Conservation (phyloP, 2,113 vertebrate species). For the Epinephelus lanceolatus region DNA sequence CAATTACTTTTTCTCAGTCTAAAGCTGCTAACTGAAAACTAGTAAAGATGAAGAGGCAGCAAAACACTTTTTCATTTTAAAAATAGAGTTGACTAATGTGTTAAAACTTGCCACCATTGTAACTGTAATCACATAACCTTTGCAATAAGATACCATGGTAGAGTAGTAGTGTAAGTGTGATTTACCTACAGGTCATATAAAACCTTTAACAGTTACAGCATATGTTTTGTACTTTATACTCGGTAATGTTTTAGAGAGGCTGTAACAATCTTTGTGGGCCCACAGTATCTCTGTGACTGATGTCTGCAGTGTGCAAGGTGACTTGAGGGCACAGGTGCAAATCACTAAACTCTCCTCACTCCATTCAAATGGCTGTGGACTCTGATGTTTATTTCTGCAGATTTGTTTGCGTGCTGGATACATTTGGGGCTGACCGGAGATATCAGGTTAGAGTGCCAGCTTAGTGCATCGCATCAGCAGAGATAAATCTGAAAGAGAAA, state of each 20-base stretch:
- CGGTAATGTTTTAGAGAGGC: not conserved
- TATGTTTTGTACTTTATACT: not conserved
- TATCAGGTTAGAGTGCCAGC: slow-evolving; percentile 17
- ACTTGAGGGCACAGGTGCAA: slow-evolving; percentile 11
- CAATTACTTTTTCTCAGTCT: too few species aligned
- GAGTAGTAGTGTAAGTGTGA: too few species aligned
- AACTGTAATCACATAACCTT: too few species aligned
- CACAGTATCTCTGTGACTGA: not conserved
- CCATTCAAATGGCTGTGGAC: slow-evolving; percentile 3
- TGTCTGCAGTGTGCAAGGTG: slow-evolving; percentile 10
- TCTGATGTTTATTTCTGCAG: slow-evolving; percentile 21
- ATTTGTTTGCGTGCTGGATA: slow-evolving; percentile 28
- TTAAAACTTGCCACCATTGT: too few species aligned
- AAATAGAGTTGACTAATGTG: too few species aligned
- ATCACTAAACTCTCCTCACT: not conserved
- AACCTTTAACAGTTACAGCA: not conserved
- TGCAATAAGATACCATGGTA: too few species aligned
- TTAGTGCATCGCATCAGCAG: slow-evolving; percentile 8
- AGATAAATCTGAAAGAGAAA: slow-evolving; percentile 57
- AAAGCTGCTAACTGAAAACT: too few species aligned
- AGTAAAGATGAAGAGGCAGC: too few species aligned
- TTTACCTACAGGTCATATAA: not conserved
- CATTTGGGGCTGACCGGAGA: slow-evolving; percentile 24
- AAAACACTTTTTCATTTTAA: too few species aligned
- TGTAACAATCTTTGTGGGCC: not conserved